phyloP scores from a whole-genome alignment of 1,140 invertebrate genomes.

The Brachionus angularis region DNA sequence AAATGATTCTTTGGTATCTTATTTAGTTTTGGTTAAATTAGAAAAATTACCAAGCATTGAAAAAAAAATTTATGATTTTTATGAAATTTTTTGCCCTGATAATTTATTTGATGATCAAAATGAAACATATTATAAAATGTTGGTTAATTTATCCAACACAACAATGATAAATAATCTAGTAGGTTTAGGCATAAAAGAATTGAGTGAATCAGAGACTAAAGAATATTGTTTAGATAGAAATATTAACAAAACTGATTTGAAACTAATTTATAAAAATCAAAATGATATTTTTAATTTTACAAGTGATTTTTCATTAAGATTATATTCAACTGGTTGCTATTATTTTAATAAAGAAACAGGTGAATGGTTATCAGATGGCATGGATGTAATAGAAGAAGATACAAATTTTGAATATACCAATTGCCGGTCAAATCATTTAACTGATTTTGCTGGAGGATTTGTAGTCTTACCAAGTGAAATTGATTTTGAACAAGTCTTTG shows the following conservation, averaged over 20 bases:
- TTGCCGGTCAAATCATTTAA: conserved; percentile 55
- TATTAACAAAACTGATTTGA: too few species aligned
- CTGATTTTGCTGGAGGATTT: conserved; percentile 57
- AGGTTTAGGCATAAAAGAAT: background rate
- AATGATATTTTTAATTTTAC: background rate
- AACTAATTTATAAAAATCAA: background rate
- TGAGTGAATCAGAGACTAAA: background rate
- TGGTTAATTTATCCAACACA: background rate
- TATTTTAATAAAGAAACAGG: background rate
- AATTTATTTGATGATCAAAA: background rate
- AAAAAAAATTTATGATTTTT: background rate
- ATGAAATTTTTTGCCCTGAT: background rate
- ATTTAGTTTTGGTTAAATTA: conserved; percentile 4
- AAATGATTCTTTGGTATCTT: background rate
- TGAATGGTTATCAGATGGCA: background rate
- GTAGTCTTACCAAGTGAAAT: conserved; percentile 57
- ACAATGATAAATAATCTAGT: background rate
- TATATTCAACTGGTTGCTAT: conserved; percentile 31
- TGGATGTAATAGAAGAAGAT: conserved; percentile 17
- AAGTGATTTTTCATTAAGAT: conserved; percentile 3
- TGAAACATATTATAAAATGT: background rate
- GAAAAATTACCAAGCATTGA: background rate
- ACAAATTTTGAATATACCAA: conserved; percentile 46
- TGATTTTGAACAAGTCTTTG: conserved; percentile 57
- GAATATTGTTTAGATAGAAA: background rate